These are phyloP conservation scores for Sparus aurata DNA, from an alignment of 2,797 vertebrate species.

Conservation along the genomic window DNA sequence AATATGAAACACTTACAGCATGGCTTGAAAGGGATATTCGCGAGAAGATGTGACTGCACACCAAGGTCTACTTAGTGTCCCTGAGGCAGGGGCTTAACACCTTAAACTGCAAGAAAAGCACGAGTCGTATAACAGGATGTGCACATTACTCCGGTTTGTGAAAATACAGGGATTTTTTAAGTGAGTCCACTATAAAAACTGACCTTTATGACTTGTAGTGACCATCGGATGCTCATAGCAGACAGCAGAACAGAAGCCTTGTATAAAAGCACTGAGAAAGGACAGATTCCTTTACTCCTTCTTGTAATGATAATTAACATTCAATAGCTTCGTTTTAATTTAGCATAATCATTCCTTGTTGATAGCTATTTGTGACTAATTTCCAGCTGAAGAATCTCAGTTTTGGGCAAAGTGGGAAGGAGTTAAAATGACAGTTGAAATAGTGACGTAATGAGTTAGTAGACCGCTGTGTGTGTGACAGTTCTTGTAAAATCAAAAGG, in stretches of 20 bases:
- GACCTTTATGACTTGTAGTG: neutral
- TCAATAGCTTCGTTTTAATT: conserved; percentile 16
- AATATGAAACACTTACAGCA: conserved; percentile 33
- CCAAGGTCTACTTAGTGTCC: neutral
- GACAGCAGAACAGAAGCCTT: neutral
- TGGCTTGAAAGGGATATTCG: conserved; percentile 12
- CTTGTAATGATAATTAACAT: conserved; percentile 21
- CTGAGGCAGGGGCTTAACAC: neutral
- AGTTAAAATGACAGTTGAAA: conserved; percentile 37
- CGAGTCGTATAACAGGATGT: neutral
- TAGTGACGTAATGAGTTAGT: conserved; percentile 12
- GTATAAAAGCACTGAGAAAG: neutral
- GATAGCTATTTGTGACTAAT: neutral
- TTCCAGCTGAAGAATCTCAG: conserved; percentile 19
- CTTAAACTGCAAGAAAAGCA: neutral
- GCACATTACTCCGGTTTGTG: neutral
- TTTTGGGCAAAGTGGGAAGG: conserved; percentile 11
- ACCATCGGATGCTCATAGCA: neutral
- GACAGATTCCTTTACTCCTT: neutral
- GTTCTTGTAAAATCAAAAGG: conserved; percentile 10
- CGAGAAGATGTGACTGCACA: conserved; percentile 17
- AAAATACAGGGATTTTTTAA: neutral
- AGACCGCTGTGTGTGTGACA: neutral
- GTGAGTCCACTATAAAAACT: neutral
- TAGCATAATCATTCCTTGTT: neutral